A percentile compares a stretch with the other conserved stretches of the same genome.
Evolutionary conservation across 2,113 vertebrate genomes (phyloP).

Genomic region (Silurus meridionalis): DNA sequence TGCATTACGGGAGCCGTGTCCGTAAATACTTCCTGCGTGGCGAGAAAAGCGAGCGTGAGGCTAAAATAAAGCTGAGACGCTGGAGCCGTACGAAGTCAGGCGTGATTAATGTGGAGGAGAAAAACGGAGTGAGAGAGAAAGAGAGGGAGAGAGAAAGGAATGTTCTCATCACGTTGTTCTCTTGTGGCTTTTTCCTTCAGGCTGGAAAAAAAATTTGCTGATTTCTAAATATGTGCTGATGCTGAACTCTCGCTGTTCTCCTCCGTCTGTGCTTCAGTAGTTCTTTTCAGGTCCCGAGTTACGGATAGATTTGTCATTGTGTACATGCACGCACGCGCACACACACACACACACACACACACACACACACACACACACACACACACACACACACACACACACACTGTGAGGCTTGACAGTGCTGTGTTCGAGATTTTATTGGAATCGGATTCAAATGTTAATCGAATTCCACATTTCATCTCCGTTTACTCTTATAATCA

Average conservation of each 20-base stretch:
- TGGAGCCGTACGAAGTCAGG: not conserved
- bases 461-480: too few relatives aligned
- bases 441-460: too few relatives aligned
- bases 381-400: too few relatives aligned
- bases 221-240: slow-evolving; percentile 39
- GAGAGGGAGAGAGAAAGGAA: not conserved
- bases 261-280: slow-evolving; percentile 23
- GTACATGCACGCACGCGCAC: not conserved
- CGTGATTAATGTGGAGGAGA: slow-evolving; percentile 11
- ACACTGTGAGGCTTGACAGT: too few relatives aligned
- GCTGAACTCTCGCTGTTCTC: slow-evolving; percentile 35
- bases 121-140: not conserved
- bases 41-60: slow-evolving; percentile 1
- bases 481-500: too few relatives aligned
- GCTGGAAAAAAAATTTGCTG: slow-evolving; percentile 28
- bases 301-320: not conserved
- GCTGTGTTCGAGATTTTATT: too few relatives aligned
- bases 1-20: not conserved
- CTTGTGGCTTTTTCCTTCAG: slow-evolving; percentile 23
- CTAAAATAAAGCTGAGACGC: slow-evolving; percentile 32
- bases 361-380: not conserved
- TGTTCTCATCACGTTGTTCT: slow-evolving; percentile 6
- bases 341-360: not conserved
- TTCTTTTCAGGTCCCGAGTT: slow-evolving; percentile 25
- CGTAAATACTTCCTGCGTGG: slow-evolving; percentile 42